Base-by-base conservation (phyloP, 2,797 vertebrate genomes). In the Dermochelys coriacea region DNA sequence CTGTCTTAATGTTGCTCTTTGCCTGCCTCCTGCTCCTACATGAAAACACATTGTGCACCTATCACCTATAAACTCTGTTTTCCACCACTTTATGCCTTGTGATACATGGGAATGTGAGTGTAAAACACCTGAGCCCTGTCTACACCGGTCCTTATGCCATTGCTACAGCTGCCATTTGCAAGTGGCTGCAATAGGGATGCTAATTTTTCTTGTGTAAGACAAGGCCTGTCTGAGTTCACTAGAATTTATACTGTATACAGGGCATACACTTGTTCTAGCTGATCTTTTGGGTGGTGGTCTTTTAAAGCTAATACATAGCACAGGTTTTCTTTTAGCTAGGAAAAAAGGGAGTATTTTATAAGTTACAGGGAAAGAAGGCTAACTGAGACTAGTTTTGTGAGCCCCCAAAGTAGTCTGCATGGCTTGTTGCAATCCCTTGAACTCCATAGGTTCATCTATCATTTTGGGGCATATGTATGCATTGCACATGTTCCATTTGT, bases 171-270 rank as follows among this genome's bases (percentile, higher is more conserved):
- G 11, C 4, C 34, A 47, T 41, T 34, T n/a, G 31, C 59, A 10
- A 0, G 68, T 68, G 1, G 1, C 61, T 64, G n/a, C 21, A 52
- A 47, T 23, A 0, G 47, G 0, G 1, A 77, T 51, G 52, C 5
- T 29, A 2, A 14, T 57, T 49, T 31, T 52, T 31, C 41, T 15
- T 0, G 0, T 9, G 51, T 8, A 12, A 2, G 0, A 1, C 78
- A 75, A 51, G n/a, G 64, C 41, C 81, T 64, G 34, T 41, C 49
- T 0, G 1, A 19, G 18, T 74, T 59, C 91, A 3, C 0, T 2
- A 80, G 50, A 51, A 89, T 84, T 41, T 55, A 16, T 47, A 5
- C 25, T 47, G 19, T 2, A 21, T 29, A 37, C 0, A 1, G 80
- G 18, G 34, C 1, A 29, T 19, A 49, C 0, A 0, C 15, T 50